phyloP scores from a whole-genome alignment of 2,113 vertebrate species.

The Elephas maximus region DNA sequence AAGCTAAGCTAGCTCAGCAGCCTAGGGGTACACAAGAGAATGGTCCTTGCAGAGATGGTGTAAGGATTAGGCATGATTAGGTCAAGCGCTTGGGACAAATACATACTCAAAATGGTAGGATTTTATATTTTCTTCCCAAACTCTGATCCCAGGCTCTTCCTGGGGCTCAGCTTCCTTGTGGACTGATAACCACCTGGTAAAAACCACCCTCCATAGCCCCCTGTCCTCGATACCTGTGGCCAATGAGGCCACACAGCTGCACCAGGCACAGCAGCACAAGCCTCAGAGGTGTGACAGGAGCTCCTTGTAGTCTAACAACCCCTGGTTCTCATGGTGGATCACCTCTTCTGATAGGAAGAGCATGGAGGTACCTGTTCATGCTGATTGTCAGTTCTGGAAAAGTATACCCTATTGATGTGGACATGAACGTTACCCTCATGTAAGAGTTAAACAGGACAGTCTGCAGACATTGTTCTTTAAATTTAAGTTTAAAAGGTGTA shows the following conservation, averaged over 20 bases:
- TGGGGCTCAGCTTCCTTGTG: background rate
- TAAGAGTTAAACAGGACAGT: background rate
- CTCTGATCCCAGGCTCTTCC: background rate
- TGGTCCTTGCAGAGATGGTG: background rate
- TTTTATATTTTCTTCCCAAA: background rate
- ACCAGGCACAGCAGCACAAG: background rate
- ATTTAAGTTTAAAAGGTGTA: background rate
- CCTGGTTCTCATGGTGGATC: background rate
- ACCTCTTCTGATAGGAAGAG: background rate
- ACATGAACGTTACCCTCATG: background rate
- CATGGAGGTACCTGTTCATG: background rate
- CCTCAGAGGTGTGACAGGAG: fast-evolving
- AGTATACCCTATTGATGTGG: background rate
- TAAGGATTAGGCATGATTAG: background rate
- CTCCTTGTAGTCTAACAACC: background rate
- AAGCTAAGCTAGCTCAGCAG: background rate
- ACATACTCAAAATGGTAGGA: background rate
- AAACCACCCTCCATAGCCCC: fast-evolving
- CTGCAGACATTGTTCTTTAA: too few species aligned
- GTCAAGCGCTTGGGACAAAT: background rate
- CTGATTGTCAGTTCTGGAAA: background rate
- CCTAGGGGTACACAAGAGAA: background rate
- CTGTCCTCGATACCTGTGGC: background rate
- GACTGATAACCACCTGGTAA: background rate
- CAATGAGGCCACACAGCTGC: too few species aligned